Conservation (phyloP, 2,888 invertebrate species). For the Volucella inflata region DNA sequence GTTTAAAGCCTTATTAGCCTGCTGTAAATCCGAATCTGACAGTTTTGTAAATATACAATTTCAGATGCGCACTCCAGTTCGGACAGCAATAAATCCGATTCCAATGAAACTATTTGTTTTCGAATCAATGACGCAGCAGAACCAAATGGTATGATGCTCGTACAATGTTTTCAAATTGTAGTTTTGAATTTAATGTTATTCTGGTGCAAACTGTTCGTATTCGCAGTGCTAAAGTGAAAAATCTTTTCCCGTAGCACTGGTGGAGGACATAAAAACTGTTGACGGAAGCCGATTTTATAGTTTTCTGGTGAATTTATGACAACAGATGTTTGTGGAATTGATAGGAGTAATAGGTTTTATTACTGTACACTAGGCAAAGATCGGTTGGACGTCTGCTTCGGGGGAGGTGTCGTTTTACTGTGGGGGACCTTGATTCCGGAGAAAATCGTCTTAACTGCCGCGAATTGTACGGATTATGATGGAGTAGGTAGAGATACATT, state of each 20-base stretch:
- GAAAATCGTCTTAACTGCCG: slow-evolving; percentile 53
- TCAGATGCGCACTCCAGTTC: slow-evolving; percentile 49
- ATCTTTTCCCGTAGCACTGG: slow-evolving; percentile 31
- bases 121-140: slow-evolving; percentile 44
- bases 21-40: slow-evolving; percentile 2
- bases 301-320: slow-evolving; percentile 45
- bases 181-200: slow-evolving; percentile 25
- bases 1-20: slow-evolving; percentile 1
- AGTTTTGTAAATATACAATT: slow-evolving; percentile 52
- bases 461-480: slow-evolving; percentile 60
- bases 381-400: slow-evolving; percentile 56
- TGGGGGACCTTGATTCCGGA: slow-evolving; percentile 63
- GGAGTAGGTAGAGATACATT: slow-evolving; percentile 36
- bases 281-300: slow-evolving; percentile 57
- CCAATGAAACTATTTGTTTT: slow-evolving; percentile 56
- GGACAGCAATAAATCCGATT: slow-evolving; percentile 34
- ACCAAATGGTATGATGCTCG: slow-evolving; percentile 32
- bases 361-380: slow-evolving; percentile 27
- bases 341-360: not conserved
- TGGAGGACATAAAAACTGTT: slow-evolving; percentile 21
- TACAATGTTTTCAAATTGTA: not conserved
- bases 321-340: not conserved
- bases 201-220: not conserved
- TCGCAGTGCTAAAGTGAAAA: slow-evolving; percentile 4
- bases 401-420: slow-evolving; percentile 59